Evolutionary conservation across 92 coral and sea anemone species (phyloP).

Genomic region (Epizoanthus scotinus): DNA sequence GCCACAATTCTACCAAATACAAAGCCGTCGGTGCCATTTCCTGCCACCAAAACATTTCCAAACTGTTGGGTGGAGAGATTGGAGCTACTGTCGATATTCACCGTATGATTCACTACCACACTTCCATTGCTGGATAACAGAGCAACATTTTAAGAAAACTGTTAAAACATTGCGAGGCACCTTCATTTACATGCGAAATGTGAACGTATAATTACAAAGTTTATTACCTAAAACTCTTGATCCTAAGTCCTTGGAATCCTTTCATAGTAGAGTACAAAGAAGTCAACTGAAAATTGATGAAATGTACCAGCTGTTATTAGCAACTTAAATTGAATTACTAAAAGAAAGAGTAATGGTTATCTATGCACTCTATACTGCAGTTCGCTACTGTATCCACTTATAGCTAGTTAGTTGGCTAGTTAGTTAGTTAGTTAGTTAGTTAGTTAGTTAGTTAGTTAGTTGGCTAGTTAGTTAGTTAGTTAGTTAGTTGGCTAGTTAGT

Average conservation of each 20-base stretch:
- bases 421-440: no score
- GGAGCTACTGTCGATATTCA: conserved; percentile 49
- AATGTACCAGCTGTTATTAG: no score
- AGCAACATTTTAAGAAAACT: not conserved
- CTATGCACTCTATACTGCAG: no score
- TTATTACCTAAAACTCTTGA: conserved; percentile 23
- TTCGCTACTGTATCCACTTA: no score
- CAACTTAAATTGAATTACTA: no score
- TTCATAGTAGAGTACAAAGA: not conserved
- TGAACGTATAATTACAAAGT: not conserved
- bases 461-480: no score
- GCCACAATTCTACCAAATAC: conserved; percentile 44
- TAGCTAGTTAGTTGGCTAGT: no score
- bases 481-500: no score
- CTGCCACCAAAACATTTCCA: conserved; percentile 29
- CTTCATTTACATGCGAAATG: no score
- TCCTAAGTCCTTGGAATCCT: conserved; percentile 15
- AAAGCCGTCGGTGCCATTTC: conserved; percentile 45
- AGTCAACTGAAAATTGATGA: conserved; percentile 17
- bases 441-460: no score
- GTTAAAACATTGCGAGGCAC: not conserved
- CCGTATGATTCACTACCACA: conserved; percentile 57
- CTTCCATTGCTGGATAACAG: conserved; percentile 63
- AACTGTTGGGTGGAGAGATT: conserved; percentile 48
- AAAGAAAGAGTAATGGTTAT: no score